These are phyloP conservation scores for Rhogogaster chlorosoma DNA, from an alignment of 2,888 invertebrate genomes.

Conservation along the genomic window DNA sequence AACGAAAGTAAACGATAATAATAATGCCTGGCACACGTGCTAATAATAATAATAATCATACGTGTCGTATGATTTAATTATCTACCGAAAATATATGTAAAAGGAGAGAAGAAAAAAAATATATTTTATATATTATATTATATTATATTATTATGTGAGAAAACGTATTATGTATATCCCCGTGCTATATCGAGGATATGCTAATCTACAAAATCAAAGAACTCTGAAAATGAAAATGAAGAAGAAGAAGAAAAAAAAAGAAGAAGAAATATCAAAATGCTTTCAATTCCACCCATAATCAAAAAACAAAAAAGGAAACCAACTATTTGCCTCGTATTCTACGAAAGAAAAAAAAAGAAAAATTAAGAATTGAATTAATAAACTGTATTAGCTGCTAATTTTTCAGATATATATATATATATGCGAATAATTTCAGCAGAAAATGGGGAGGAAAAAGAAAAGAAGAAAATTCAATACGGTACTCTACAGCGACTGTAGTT, in stretches of 20 bases:
- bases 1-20: neutral
- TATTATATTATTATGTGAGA: neutral
- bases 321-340: too few species aligned
- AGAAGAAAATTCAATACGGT: too few species aligned
- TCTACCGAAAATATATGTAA: neutral
- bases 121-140: neutral
- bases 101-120: neutral
- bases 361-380: too few species aligned
- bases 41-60: constrained; percentile 4
- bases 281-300: neutral
- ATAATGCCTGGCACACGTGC: neutral
- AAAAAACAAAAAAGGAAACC: neutral
- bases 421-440: too few species aligned
- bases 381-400: too few species aligned
- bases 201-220: neutral
- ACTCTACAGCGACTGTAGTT: too few species aligned
- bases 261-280: neutral
- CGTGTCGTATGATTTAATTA: neutral
- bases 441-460: too few species aligned
- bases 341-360: too few species aligned
- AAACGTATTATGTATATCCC: neutral
- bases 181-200: neutral
- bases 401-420: too few species aligned
- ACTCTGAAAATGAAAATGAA: too few species aligned
- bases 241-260: too few species aligned